Evolutionary conservation across 2,888 invertebrate genomes (phyloP), one percentile per base, ranked within the genome.

Genomic region (Fissipunctia ypsillon): DNA sequence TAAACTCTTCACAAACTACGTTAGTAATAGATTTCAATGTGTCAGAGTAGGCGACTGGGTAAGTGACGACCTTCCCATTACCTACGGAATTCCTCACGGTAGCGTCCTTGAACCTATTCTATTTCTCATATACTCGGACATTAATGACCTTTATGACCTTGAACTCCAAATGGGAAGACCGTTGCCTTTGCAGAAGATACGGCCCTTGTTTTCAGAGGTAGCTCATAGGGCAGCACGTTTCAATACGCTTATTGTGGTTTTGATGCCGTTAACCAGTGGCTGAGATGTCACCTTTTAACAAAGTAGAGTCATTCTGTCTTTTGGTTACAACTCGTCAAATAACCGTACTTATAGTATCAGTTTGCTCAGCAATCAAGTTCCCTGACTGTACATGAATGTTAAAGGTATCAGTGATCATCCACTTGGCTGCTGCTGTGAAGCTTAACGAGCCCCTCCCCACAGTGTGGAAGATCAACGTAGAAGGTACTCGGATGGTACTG

Each of bases 341-440:
- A 31, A 35, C 35, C 6, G 35, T n/a, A n/a, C n/a, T n/a, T n/a
- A 35, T 6, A 6, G 35, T 7, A 9, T 10, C n/a, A 16, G 14
- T 14, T 25, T 48, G 9, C 45, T 25, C 12, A 61, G 31, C 16
- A 16, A 31, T 41, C 7, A 45, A 28, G 28, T 50, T 52, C 6
- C 5, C 22, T 41, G 4, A 48, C 16, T 22, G 0, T 28, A 19
- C 14, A 19, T n/a, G 19, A 7, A 31, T n/a, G 70, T 91, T 89
- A 77, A 97, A 98, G 94, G 91, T 93, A 0, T 92, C 94, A 0
- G 82, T 93, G 0, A 89, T 93, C 4, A 91, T 94, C 7, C 93
- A 94, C 73, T 78, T 88, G 2, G 94, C 93, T 3, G 94, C 94
- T 0, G 87, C 90, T 0, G 73, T 93, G 0, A 92, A 89, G 64